phyloP scores from a whole-genome alignment of 2,113 vertebrate species.

The Emydocephalus ijimae region DNA sequence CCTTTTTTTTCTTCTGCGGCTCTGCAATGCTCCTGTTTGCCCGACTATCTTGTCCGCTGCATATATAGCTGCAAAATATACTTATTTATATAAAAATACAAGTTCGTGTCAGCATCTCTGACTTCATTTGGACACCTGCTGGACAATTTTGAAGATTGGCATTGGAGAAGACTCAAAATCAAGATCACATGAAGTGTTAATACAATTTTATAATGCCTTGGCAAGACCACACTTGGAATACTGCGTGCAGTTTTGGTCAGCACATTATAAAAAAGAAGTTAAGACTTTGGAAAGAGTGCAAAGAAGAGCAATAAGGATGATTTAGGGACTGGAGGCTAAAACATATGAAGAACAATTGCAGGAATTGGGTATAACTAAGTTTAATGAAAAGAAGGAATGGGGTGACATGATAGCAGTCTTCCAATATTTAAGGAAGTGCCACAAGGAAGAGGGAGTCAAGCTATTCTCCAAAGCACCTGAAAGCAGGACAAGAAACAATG shows the following conservation, averaged over 20 bases:
- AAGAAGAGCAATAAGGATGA: neutral
- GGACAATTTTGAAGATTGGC: neutral
- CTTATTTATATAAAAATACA: neutral
- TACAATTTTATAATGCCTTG: neutral
- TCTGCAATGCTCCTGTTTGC: neutral
- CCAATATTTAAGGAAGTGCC: neutral
- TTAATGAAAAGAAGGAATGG: neutral
- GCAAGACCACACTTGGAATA: neutral
- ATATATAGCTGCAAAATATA: neutral
- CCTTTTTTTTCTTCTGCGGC: neutral
- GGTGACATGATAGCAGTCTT: neutral
- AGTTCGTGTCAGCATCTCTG: neutral
- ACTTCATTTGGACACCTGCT: neutral
- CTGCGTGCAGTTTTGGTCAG: neutral
- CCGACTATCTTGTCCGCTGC: neutral
- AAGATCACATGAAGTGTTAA: neutral
- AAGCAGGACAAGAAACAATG: neutral
- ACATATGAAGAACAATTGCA: neutral
- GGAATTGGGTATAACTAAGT: neutral
- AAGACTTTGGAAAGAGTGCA: neutral
- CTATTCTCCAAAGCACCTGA: neutral
- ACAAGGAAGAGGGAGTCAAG: rapidly evolving
- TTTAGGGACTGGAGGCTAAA: neutral
- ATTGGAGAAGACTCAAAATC: neutral
- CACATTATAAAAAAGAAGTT: neutral